A percentile compares a stretch with the other conserved stretches of the same genome.
Evolutionary conservation across 2,888 invertebrate species (phyloP).

Genomic region (Pinctada fucata): DNA sequence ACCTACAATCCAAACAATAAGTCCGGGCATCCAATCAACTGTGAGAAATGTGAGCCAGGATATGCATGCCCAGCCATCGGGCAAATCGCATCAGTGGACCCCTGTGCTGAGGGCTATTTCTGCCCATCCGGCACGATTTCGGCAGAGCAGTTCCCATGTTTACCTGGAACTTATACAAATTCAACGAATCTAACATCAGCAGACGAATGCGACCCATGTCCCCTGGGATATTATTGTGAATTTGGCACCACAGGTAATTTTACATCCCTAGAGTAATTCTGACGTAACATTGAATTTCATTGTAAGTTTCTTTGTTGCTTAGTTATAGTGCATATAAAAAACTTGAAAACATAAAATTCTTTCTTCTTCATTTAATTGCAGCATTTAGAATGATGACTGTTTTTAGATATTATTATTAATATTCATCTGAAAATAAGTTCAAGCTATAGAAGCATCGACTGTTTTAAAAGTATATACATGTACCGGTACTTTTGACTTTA

Average conservation of each 20-base stretch:
- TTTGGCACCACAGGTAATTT: slow-evolving; percentile 66
- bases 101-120: slow-evolving; percentile 72
- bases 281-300: not conserved
- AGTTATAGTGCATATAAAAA: too few relatives aligned
- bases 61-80: slow-evolving; percentile 69
- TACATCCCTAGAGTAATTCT: not conserved
- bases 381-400: too few relatives aligned
- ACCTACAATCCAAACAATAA: slow-evolving; percentile 67
- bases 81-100: slow-evolving; percentile 60
- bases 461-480: too few relatives aligned
- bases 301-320: not conserved
- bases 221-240: slow-evolving; percentile 67
- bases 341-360: too few relatives aligned
- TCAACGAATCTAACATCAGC: slow-evolving; percentile 65
- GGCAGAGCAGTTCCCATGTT: slow-evolving; percentile 69
- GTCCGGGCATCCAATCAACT: slow-evolving; percentile 70
- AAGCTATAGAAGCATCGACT: too few relatives aligned
- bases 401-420: too few relatives aligned
- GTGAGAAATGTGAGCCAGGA: slow-evolving; percentile 68
- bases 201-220: slow-evolving; percentile 73
- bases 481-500: too few relatives aligned
- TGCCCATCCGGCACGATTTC: slow-evolving; percentile 71
- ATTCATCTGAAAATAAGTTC: too few relatives aligned
- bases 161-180: slow-evolving; percentile 70
- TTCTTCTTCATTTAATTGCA: too few relatives aligned